phyloP scores from a whole-genome alignment of 2,113 vertebrate species.

The Psilopogon haemacephalus region DNA sequence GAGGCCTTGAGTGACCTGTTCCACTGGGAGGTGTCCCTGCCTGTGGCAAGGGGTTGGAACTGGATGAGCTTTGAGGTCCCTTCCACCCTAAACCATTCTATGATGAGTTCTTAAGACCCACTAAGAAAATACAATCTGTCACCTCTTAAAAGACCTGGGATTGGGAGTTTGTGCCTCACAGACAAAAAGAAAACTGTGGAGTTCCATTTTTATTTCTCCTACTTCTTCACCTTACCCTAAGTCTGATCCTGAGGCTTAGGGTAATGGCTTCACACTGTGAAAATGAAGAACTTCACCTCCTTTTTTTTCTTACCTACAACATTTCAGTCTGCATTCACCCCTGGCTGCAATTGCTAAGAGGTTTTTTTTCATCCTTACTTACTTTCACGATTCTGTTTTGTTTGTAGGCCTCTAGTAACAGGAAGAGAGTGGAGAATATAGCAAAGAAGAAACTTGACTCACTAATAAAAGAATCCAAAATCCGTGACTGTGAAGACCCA shows the following conservation, averaged over 20 bases:
- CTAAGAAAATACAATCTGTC: neutral
- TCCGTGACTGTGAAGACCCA: slow-evolving; percentile 91
- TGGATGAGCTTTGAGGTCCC: too few species aligned
- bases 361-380: neutral
- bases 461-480: slow-evolving; percentile 95
- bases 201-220: neutral
- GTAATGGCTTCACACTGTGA: neutral
- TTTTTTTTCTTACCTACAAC: too few species aligned
- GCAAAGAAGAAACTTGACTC: slow-evolving; percentile 95
- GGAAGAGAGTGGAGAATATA: slow-evolving; percentile 92
- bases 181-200: neutral
- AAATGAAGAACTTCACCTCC: neutral
- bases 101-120: neutral
- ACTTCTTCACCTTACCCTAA: neutral
- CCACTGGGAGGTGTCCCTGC: too few species aligned
- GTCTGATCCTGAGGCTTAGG: neutral
- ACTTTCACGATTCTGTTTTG: neutral
- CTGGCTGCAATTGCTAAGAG: neutral
- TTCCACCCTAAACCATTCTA: too few species aligned
- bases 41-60: too few species aligned
- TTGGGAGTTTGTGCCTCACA: neutral
- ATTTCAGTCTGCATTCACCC: neutral
- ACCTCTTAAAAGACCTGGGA: neutral
- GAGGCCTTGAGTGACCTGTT: too few species aligned
- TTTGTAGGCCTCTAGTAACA: slow-evolving; percentile 85